A percentile compares a stretch with the other conserved stretches of the same genome.
Conservation (phyloP, 2,888 invertebrate genomes). For the Suillia variegata region DNA sequence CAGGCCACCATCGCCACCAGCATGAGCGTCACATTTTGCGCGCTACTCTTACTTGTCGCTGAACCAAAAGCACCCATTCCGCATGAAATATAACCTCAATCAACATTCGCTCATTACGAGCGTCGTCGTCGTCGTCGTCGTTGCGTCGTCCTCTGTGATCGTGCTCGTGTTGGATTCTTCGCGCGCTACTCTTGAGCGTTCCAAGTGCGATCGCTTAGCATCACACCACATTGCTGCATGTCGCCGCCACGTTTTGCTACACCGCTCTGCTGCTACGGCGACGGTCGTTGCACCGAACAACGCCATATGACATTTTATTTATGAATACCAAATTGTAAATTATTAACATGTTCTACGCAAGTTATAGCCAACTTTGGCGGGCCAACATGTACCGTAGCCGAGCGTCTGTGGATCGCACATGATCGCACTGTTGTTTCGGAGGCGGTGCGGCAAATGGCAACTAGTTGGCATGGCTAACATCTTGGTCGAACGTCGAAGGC, state of each 20-base stretch:
- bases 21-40: not conserved
- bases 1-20: not conserved
- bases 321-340: slow-evolving; percentile 62
- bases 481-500: slow-evolving; percentile 21
- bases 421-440: too few species aligned
- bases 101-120: slow-evolving; percentile 53
- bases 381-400: slow-evolving; percentile 16
- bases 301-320: slow-evolving; percentile 56
- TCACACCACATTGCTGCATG: too few species aligned
- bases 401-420: slow-evolving; percentile 39
- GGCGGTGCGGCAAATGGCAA: too few species aligned
- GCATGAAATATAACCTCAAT: slow-evolving; percentile 58
- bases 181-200: too few species aligned
- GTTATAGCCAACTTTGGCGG: slow-evolving; percentile 40
- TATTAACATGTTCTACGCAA: slow-evolving; percentile 59
- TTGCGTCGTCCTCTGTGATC: not conserved
- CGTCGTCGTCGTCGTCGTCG: slow-evolving; percentile 1
- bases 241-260: not conserved
- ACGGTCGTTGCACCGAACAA: slow-evolving; percentile 16
- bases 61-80: slow-evolving; percentile 16
- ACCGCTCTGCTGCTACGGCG: slow-evolving; percentile 25
- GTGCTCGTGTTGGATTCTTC: not conserved
- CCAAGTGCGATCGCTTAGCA: slow-evolving; percentile 9
- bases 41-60: too few species aligned
- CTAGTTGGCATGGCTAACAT: too few species aligned